Base-by-base conservation (phyloP, 2,797 vertebrate genomes). In the Aplochiton taeniatus region DNA sequence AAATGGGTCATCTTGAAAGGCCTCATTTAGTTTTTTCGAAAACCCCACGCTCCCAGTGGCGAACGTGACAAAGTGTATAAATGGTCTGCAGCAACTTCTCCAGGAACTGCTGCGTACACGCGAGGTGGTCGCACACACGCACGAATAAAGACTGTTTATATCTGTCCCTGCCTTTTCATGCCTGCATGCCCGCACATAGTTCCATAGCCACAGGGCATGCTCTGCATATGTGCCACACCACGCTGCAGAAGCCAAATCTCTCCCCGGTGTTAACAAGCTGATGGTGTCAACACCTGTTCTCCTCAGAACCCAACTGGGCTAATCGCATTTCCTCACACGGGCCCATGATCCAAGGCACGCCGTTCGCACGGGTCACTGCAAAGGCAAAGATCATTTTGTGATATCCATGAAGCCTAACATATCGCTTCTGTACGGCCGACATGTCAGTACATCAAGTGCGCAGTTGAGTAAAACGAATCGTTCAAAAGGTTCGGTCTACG, bases 1-100 rank as follows among this genome's bases (percentile, higher is more conserved):
- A 88, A 89, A 78, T 87, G 82, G 87, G 83, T 87, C 88, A 89
- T 86, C 82, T 73, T 73, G 84, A 60, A 18, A 83, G 84, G 76
- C 81, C 85, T 86, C 77, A 88, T 87, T 88, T 86, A 75, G 81
- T 79, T 86, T 87, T 86, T 9, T 55, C 4, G 83, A 75, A 70
- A 74, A 80, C 66, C 66, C 58, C 76, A n/a, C n/a, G n/a, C n/a
- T 48, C 75, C 72, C 68, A 77, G 58, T 72, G 74, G 72, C 78
- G 76, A 58, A 10, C 10, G 70, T 76, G 54, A 4, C 59, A 50
- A 48, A 74, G 77, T 45, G 43, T 55, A 80, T 70, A 78, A 82
- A 75, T 66, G 66, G 47, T 69, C 70, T 68, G 77, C 43, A 31
- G 6, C 31, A 31, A 31, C 31, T 31, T 31, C 31, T 3, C 31